phyloP scores from a whole-genome alignment of 2,797 vertebrate genomes.

The Lateolabrax maculatus region DNA sequence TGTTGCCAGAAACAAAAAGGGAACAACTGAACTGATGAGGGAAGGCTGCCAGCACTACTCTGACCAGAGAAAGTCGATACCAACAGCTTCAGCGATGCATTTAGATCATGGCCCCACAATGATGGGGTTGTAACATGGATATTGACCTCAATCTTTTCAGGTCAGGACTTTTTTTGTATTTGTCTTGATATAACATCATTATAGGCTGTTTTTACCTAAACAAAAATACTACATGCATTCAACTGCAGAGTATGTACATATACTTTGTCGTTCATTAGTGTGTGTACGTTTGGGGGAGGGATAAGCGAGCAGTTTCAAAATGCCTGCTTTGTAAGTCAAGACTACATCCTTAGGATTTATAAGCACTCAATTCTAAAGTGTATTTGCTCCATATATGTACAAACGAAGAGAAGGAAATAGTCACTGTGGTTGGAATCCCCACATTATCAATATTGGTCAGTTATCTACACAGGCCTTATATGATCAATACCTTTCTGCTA shows the following conservation, averaged over 20 bases:
- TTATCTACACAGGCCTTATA: slow-evolving; percentile 40
- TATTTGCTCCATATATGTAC: slow-evolving; percentile 7
- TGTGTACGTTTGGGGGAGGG: background rate
- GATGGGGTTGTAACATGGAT: slow-evolving; percentile 5
- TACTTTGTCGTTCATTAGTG: background rate
- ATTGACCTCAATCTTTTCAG: slow-evolving; percentile 23
- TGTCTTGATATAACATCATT: background rate
- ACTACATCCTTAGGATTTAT: background rate
- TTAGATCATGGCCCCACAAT: slow-evolving; percentile 47
- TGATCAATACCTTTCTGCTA: slow-evolving; percentile 69
- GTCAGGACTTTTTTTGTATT: background rate
- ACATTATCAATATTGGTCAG: slow-evolving; percentile 36
- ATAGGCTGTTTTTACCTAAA: background rate
- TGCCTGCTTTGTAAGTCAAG: background rate
- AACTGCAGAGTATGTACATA: background rate
- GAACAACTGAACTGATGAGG: slow-evolving; percentile 47
- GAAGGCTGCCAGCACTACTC: slow-evolving; percentile 50
- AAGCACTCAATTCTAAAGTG: background rate
- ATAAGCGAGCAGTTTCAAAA: background rate
- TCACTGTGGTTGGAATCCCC: slow-evolving; percentile 6
- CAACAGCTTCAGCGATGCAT: slow-evolving; percentile 50
- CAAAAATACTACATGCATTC: background rate
- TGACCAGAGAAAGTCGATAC: slow-evolving; percentile 62
- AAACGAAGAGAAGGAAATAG: slow-evolving; percentile 17
- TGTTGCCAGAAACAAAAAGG: slow-evolving; percentile 52